Conservation (phyloP, 1,140 invertebrate species). For the Neotoxoptera formosana region DNA sequence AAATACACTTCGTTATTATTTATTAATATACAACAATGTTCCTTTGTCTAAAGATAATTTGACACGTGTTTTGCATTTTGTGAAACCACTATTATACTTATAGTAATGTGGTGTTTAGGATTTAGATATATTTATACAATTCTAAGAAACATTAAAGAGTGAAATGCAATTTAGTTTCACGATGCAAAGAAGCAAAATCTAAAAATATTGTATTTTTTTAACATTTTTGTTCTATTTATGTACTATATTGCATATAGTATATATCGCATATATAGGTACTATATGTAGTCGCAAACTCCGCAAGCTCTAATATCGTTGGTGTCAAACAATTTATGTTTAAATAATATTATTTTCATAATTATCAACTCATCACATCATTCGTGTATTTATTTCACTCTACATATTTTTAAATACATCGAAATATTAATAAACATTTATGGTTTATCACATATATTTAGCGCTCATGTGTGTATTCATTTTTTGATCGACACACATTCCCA, state of each 20-base stretch:
- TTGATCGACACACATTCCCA: no score
- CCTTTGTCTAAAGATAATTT: not conserved
- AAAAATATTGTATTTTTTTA: not conserved
- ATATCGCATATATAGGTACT: no score
- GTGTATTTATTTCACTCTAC: not conserved
- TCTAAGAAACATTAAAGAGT: not conserved
- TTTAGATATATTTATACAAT: not conserved
- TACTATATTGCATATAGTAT: no score
- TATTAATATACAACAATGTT: not conserved
- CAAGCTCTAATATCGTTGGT: not conserved
- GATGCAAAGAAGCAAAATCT: not conserved
- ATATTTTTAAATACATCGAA: not conserved
- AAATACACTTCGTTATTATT: not conserved
- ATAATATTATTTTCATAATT: not conserved
- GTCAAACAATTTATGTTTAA: not conserved
- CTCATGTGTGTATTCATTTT: no score
- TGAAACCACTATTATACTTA: not conserved
- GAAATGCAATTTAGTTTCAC: not conserved
- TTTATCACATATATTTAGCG: not conserved
- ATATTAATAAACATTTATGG: not conserved
- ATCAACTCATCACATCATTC: not conserved
- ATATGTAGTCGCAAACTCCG: no score
- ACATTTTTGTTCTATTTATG: not conserved
- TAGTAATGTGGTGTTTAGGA: not conserved
- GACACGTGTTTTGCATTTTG: not conserved